A percentile compares a stretch with the other conserved stretches of the same genome.
phyloP scores from a whole-genome alignment of 2,888 invertebrate species.

The Troilus luridus region DNA sequence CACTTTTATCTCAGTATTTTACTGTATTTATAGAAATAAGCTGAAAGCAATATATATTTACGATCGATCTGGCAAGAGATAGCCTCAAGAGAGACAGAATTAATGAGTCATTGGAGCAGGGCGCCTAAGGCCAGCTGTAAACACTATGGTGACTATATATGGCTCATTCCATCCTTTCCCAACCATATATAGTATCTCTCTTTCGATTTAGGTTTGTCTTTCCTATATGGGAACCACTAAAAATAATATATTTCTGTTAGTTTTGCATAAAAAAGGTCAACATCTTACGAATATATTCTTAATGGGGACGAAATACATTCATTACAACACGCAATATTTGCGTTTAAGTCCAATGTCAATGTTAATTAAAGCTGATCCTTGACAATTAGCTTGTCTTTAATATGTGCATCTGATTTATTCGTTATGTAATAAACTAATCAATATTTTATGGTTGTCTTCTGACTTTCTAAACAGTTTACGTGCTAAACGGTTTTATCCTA shows the following conservation, averaged over 20 bases:
- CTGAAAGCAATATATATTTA: background rate
- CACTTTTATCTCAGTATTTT: conserved; percentile 7
- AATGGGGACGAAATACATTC: background rate
- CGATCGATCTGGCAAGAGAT: background rate
- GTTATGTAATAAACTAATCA: background rate
- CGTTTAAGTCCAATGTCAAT: background rate
- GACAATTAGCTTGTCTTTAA: background rate
- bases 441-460: background rate
- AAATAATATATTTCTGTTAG: background rate
- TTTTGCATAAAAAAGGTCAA: background rate
- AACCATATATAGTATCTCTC: conserved; percentile 18
- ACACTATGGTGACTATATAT: conserved; percentile 30
- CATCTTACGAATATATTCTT: background rate
- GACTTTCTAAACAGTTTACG: too few species aligned
- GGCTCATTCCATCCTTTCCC: conserved; percentile 17
- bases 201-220: conserved; percentile 3
- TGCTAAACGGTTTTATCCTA: too few species aligned
- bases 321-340: background rate
- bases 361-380: background rate
- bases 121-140: conserved; percentile 17
- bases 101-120: conserved; percentile 16
- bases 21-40: background rate
- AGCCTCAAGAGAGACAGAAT: background rate
- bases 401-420: background rate
- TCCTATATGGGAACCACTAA: background rate